A percentile compares a stretch with the other conserved stretches of the same genome.
Conservation (phyloP, 2,888 invertebrate genomes). For the Chrysolina haemoptera region DNA sequence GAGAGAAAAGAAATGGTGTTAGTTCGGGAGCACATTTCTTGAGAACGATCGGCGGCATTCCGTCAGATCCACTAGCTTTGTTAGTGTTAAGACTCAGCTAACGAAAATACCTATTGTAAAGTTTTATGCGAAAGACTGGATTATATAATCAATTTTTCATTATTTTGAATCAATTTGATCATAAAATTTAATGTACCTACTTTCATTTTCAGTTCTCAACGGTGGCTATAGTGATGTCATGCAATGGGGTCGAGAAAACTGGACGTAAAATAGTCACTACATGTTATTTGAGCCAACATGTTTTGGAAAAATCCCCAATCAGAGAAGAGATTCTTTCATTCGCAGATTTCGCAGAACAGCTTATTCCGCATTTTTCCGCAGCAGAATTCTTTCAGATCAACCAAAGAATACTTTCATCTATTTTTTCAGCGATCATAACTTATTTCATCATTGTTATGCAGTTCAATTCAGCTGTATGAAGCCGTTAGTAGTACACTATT, state of each 20-base stretch:
- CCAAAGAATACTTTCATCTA: slow-evolving; percentile 40
- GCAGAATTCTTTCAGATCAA: slow-evolving; percentile 49
- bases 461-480: slow-evolving; percentile 42
- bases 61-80: too few relatives aligned
- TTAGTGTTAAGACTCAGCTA: too few relatives aligned
- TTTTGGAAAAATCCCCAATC: slow-evolving; percentile 40
- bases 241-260: slow-evolving; percentile 44
- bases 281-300: slow-evolving; percentile 43
- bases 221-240: slow-evolving; percentile 42
- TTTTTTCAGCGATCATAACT: slow-evolving; percentile 45
- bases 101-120: too few relatives aligned
- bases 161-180: too few relatives aligned
- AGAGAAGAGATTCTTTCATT: slow-evolving; percentile 40
- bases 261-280: slow-evolving; percentile 37
- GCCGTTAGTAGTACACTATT: background rate
- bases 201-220: slow-evolving; percentile 45
- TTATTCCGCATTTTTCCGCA: slow-evolving; percentile 46
- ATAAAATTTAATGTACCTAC: background rate
- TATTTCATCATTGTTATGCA: slow-evolving; percentile 49
- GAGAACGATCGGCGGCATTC: too few relatives aligned
- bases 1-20: too few relatives aligned
- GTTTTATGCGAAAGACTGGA: too few relatives aligned
- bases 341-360: slow-evolving; percentile 35
- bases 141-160: too few relatives aligned
- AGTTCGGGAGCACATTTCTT: too few relatives aligned